Evolutionary conservation across 2,113 vertebrate genomes (phyloP).

Genomic region (Malurus elegans): DNA sequence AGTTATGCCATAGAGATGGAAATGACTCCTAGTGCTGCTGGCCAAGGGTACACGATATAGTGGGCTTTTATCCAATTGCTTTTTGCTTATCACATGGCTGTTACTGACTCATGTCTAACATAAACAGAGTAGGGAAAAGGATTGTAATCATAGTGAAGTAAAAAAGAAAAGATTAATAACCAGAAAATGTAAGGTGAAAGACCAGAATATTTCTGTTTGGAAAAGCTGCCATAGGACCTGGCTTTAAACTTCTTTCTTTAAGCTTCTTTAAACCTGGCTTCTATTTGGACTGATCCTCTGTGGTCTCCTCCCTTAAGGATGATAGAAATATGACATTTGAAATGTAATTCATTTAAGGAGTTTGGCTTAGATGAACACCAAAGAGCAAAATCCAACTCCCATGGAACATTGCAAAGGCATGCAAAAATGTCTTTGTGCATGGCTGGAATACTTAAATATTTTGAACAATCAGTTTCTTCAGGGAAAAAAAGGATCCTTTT

Average conservation of each 20-base stretch:
- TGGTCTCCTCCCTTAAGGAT: conserved; percentile 44
- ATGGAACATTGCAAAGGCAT: conserved; percentile 38
- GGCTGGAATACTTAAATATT: conserved; percentile 50
- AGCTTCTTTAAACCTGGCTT: conserved; percentile 41
- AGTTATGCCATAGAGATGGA: neutral
- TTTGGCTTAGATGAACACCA: conserved; percentile 41
- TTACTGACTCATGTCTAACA: neutral
- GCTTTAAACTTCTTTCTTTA: conserved; percentile 6
- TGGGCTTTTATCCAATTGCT: neutral
- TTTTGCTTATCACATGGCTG: neutral
- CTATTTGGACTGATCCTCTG: conserved; percentile 36
- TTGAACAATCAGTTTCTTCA: conserved; percentile 55
- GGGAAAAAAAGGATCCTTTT: conserved; percentile 31
- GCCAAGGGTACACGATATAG: neutral
- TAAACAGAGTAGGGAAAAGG: neutral
- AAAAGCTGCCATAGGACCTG: conserved; percentile 4
- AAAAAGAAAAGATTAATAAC: neutral
- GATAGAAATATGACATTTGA: conserved; percentile 53
- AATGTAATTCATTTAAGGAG: conserved; percentile 29
- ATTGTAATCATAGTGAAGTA: neutral
- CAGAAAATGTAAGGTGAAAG: conserved; percentile 10
- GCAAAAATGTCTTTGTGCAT: conserved; percentile 54
- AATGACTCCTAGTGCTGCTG: neutral
- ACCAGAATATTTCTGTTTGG: conserved; percentile 15
- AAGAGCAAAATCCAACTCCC: conserved; percentile 28